Conservation (phyloP, 2,888 invertebrate genomes). For the Herminia tarsipennalis region DNA sequence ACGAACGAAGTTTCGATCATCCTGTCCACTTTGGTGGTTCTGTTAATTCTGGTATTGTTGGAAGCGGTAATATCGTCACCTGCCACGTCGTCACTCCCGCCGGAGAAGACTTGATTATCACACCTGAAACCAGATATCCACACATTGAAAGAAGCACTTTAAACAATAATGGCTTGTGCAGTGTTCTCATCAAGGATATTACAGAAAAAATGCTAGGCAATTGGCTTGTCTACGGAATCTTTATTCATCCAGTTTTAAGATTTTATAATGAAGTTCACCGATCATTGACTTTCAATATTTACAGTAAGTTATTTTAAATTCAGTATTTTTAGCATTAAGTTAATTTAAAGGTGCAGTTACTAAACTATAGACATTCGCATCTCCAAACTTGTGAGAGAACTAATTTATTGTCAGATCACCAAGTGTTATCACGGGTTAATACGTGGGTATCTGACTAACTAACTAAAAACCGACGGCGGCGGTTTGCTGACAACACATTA, state of each 20-base stretch:
- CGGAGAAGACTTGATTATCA: slow-evolving; percentile 49
- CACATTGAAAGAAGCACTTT: slow-evolving; percentile 41
- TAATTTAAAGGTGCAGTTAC: too few relatives aligned
- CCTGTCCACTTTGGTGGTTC: slow-evolving; percentile 47
- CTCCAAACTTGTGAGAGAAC: too few relatives aligned
- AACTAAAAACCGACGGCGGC: too few relatives aligned
- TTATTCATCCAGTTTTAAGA: slow-evolving; percentile 14
- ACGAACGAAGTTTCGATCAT: slow-evolving; percentile 31
- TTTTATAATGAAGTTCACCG: slow-evolving; percentile 27
- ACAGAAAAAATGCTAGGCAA: slow-evolving; percentile 43
- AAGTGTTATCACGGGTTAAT: too few relatives aligned
- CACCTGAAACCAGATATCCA: slow-evolving; percentile 41
- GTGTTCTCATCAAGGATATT: slow-evolving; percentile 49
- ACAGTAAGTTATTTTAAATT: slow-evolving; percentile 38
- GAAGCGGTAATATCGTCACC: slow-evolving; percentile 26
- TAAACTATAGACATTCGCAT: too few relatives aligned
- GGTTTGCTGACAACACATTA: too few relatives aligned
- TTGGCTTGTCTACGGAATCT: slow-evolving; percentile 50
- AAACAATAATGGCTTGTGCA: slow-evolving; percentile 35
- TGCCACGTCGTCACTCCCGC: slow-evolving; percentile 58
- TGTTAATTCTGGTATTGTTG: slow-evolving; percentile 43
- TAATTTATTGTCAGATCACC: too few relatives aligned
- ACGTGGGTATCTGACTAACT: too few relatives aligned
- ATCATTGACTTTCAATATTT: slow-evolving; percentile 44
- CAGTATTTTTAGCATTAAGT: neutral